Conservation (phyloP, 1,140 invertebrate species). For the Zelostemma sp. region DNA sequence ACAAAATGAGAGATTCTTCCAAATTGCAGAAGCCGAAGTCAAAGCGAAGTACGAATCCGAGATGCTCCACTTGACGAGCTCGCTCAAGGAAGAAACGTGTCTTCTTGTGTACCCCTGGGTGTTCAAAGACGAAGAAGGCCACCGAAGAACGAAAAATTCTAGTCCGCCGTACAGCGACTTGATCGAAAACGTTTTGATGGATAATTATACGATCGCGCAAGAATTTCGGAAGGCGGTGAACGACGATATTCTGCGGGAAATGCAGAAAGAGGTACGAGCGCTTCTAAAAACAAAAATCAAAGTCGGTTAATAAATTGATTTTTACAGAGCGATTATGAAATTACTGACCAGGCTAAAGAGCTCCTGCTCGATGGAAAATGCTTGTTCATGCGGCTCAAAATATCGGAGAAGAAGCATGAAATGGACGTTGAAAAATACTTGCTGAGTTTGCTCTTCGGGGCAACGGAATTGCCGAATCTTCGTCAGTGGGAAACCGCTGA, state of each 20-base stretch:
- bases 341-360: constrained; percentile 51
- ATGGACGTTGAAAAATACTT: constrained; percentile 59
- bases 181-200: constrained; percentile 57
- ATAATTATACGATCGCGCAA: constrained; percentile 58
- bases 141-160: constrained; percentile 59
- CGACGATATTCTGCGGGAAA: constrained; percentile 51
- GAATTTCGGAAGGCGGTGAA: constrained; percentile 58
- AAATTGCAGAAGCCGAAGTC: constrained; percentile 52
- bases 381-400: constrained; percentile 59
- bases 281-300: background rate
- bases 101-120: constrained; percentile 66
- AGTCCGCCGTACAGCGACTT: constrained; percentile 63
- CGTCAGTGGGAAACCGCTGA: constrained; percentile 44
- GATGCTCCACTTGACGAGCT: constrained; percentile 54
- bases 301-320: background rate
- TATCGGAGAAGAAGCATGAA: constrained; percentile 47
- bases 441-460: constrained; percentile 56
- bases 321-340: constrained; percentile 52
- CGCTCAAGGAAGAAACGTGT: constrained; percentile 56
- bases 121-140: constrained; percentile 66
- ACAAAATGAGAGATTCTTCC: background rate
- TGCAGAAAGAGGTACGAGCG: constrained; percentile 57
- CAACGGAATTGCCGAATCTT: constrained; percentile 47
- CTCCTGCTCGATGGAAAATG: constrained; percentile 62
- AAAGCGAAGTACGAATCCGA: constrained; percentile 61